These are phyloP conservation scores for Rallus crepitans DNA, from an alignment of 2,797 vertebrate species.

Conservation along the genomic window DNA sequence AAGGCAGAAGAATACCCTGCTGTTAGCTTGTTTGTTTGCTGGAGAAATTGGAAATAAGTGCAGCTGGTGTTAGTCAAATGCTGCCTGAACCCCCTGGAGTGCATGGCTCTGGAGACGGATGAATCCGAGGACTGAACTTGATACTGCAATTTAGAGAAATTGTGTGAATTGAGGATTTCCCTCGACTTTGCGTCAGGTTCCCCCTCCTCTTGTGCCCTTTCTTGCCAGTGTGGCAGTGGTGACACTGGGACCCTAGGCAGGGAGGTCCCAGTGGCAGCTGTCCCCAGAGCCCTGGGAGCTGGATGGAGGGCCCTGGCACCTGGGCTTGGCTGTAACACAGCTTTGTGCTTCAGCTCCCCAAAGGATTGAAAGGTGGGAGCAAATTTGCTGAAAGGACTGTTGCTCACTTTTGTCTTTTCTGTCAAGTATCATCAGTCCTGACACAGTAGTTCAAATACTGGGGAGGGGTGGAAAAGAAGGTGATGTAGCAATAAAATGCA, in stretches of 20 bases:
- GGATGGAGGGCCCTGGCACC: neutral
- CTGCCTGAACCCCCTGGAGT: neutral
- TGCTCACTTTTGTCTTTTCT: neutral
- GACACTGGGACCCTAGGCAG: too few relatives aligned
- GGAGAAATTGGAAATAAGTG: neutral
- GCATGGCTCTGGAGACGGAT: neutral
- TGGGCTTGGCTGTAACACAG: neutral
- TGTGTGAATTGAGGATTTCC: neutral
- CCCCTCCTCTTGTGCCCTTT: neutral
- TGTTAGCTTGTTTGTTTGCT: neutral
- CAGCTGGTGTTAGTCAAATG: neutral
- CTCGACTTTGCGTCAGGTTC: neutral
- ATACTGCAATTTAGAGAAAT: neutral
- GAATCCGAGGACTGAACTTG: neutral
- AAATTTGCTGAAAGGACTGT: neutral
- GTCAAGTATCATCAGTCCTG: neutral
- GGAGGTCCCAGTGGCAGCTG: neutral
- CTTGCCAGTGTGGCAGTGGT: rapidly evolving
- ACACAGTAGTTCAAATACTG: neutral
- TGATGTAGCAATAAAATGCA: neutral
- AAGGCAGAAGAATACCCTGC: neutral
- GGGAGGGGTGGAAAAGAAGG: rapidly evolving
- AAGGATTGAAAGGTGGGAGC: neutral
- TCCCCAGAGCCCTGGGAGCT: neutral
- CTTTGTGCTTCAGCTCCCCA: neutral